A percentile compares a stretch with the other conserved stretches of the same genome.
Evolutionary conservation across 35 echinoderm and acorn worm genomes (phyloP).

Genomic region (Apostichopus parvimensis): DNA sequence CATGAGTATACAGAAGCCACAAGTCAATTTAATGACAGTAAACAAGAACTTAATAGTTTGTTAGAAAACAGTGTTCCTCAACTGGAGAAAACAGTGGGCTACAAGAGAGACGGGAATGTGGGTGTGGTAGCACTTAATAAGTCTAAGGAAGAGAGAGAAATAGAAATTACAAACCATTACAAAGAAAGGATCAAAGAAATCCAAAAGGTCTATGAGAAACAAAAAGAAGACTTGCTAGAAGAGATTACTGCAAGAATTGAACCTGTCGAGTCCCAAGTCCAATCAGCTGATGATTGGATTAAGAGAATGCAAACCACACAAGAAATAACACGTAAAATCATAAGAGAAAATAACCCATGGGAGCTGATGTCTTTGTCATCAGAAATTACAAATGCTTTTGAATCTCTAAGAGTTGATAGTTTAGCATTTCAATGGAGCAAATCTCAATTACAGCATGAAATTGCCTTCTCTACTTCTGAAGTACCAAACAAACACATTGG

Average conservation of each 20-base stretch:
- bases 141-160: neutral
- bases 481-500: too few relatives aligned
- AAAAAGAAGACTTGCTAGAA: neutral
- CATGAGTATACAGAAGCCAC: neutral
- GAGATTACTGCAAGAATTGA: neutral
- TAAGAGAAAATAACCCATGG: constrained; percentile 15
- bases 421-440: too few relatives aligned
- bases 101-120: neutral
- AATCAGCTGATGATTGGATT: too few relatives aligned
- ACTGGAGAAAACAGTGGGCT: neutral
- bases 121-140: neutral
- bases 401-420: too few relatives aligned
- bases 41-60: neutral
- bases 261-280: neutral
- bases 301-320: too few relatives aligned
- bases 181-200: neutral
- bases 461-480: too few relatives aligned
- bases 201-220: neutral
- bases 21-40: neutral
- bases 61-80: neutral
- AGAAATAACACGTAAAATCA: neutral
- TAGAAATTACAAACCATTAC: neutral
- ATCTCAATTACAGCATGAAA: too few relatives aligned
- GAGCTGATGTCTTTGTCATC: too few relatives aligned
- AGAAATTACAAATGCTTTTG: too few relatives aligned